A percentile compares a stretch with the other conserved stretches of the same genome.
These are phyloP conservation scores for Euplexia lucipara DNA, from an alignment of 2,888 invertebrate genomes.

Conservation along the genomic window DNA sequence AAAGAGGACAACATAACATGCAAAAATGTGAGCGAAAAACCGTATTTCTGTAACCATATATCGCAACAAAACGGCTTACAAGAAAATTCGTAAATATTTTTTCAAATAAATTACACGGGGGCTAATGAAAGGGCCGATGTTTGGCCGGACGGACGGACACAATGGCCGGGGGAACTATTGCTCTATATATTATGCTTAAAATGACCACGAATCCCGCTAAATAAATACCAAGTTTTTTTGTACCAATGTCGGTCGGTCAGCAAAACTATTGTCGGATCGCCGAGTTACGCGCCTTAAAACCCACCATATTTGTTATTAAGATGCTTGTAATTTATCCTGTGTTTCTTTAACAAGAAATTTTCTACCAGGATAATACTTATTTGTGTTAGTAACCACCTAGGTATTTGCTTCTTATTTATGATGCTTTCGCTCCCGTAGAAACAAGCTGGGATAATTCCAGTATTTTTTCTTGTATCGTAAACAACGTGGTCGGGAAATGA, in stretches of 20 bases:
- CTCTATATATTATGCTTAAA: conserved; percentile 76
- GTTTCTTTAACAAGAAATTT: conserved; percentile 43
- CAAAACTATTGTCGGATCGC: conserved; percentile 59
- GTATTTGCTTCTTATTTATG: conserved; percentile 57
- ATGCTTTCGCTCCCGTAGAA: conserved; percentile 42
- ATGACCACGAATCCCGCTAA: conserved; percentile 77
- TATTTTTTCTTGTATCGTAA: conserved; percentile 50
- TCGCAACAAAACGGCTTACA: conserved; percentile 61
- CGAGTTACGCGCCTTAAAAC: conserved; percentile 49
- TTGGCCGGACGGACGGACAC: conserved; percentile 61
- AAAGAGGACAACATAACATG: conserved; percentile 63
- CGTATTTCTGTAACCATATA: conserved; percentile 57
- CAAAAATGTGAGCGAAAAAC: conserved; percentile 62
- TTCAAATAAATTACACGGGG: conserved; percentile 73
- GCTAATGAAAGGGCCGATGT: conserved; percentile 75
- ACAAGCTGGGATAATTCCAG: conserved; percentile 48
- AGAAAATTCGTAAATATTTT: conserved; percentile 69
- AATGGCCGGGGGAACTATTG: conserved; percentile 67
- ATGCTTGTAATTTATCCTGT: conserved; percentile 56
- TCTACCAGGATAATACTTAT: conserved; percentile 48
- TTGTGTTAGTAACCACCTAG: conserved; percentile 50
- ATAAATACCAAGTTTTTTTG: conserved; percentile 72
- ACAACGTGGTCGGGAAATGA: conserved; percentile 34
- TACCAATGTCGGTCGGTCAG: conserved; percentile 63
- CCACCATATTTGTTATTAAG: conserved; percentile 54